Conservation (phyloP, 1,140 invertebrate genomes). For the Zaprionus ornatus region DNA sequence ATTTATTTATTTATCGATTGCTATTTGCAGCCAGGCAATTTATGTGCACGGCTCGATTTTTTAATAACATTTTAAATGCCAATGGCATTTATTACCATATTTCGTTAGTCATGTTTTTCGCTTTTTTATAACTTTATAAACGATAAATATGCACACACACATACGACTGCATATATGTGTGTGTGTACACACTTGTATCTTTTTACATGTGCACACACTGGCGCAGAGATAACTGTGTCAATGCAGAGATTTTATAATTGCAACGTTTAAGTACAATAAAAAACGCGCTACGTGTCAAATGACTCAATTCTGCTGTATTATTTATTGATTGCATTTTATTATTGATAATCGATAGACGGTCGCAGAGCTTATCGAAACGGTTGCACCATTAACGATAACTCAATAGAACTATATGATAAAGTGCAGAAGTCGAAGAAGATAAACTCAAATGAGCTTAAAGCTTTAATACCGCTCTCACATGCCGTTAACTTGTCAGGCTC, state of each 20-base stretch:
- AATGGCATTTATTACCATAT: slow-evolving; percentile 80
- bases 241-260: slow-evolving; percentile 63
- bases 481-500: background rate
- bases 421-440: too few species aligned
- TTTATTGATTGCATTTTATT: slow-evolving; percentile 27
- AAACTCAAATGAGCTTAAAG: too few species aligned
- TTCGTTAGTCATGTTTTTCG: slow-evolving; percentile 60
- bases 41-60: slow-evolving; percentile 68
- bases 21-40: slow-evolving; percentile 66
- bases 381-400: background rate
- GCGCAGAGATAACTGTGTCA: slow-evolving; percentile 58
- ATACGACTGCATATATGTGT: background rate
- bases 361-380: background rate
- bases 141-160: slow-evolving; percentile 39
- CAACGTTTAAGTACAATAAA: slow-evolving; percentile 42
- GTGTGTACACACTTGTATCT: background rate
- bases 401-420: background rate
- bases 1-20: slow-evolving; percentile 61
- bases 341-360: background rate
- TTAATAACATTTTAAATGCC: slow-evolving; percentile 81
- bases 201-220: slow-evolving; percentile 4
- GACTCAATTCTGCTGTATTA: slow-evolving; percentile 38
- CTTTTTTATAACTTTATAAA: slow-evolving; percentile 70
- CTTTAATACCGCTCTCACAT: background rate
- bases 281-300: slow-evolving; percentile 27